Evolutionary conservation across 2,797 vertebrate species (phyloP).

Genomic region (Myotis planiceps): DNA sequence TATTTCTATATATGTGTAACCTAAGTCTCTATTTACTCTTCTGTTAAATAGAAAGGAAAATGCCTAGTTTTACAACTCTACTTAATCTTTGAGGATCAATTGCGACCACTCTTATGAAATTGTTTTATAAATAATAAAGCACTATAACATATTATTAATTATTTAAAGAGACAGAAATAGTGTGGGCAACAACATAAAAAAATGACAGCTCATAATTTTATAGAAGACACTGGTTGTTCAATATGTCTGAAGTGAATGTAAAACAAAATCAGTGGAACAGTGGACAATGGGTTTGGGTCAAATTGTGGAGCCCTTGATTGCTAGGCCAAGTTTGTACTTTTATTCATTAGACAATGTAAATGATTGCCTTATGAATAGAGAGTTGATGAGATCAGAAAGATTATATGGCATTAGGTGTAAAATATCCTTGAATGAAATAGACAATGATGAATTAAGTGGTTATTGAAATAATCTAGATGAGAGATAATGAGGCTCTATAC

Average conservation of each 20-base stretch:
- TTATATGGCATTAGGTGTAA: background rate
- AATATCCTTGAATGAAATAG: background rate
- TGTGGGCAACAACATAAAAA: background rate
- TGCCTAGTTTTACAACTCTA: constrained; percentile 1
- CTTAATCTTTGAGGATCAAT: constrained; percentile 32
- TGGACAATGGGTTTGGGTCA: background rate
- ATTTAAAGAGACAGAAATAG: background rate
- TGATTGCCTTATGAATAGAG: background rate
- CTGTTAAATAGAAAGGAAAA: constrained; percentile 46
- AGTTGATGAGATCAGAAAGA: background rate
- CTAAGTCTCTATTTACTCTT: constrained; percentile 42
- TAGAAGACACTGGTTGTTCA: background rate
- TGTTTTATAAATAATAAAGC: constrained; percentile 31
- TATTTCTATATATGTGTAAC: constrained; percentile 10
- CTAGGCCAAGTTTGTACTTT: background rate
- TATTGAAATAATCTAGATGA: constrained; percentile 23
- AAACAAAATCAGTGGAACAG: background rate
- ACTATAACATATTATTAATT: background rate
- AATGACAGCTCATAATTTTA: background rate
- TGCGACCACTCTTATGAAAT: background rate
- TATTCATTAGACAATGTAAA: background rate
- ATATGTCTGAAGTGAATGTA: background rate
- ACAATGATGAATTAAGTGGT: background rate
- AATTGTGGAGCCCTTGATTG: background rate
- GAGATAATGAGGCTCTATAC: background rate